phyloP scores from a whole-genome alignment of 2,113 vertebrate genomes.

The Chloropsis hardwickii region DNA sequence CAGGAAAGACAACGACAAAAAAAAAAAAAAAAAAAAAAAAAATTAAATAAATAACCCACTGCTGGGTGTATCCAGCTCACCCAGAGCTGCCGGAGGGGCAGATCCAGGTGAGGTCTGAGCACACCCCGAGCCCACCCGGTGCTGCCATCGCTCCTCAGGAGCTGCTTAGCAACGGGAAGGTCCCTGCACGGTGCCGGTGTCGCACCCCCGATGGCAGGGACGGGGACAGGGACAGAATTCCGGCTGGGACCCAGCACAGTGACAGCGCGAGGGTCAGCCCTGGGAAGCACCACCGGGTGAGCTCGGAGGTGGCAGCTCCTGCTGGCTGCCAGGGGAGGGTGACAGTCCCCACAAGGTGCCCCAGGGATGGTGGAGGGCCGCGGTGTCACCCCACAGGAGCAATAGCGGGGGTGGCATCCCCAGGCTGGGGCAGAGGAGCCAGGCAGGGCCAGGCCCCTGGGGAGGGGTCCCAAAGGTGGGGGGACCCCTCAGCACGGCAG shows the following conservation, averaged over 20 bases:
- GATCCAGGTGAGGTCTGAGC: background rate
- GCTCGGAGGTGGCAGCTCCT: background rate
- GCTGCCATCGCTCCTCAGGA: background rate
- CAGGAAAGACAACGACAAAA: background rate
- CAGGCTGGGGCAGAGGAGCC: background rate
- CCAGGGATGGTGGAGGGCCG: fast-evolving
- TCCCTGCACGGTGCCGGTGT: background rate
- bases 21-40: too few relatives aligned
- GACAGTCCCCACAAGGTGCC: background rate
- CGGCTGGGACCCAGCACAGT: background rate
- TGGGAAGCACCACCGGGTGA: fast-evolving
- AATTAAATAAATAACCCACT: background rate
- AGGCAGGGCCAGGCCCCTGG: fast-evolving
- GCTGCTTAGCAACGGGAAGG: slow-evolving; percentile 25
- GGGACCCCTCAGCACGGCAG: fast-evolving
- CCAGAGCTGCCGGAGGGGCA: background rate
- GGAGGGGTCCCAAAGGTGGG: background rate
- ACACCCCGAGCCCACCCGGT: background rate
- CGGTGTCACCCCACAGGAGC: fast-evolving
- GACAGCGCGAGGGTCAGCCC: fast-evolving
- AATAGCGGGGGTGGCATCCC: background rate
- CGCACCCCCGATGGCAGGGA: fast-evolving
- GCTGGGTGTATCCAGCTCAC: background rate
- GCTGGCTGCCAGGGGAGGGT: fast-evolving
- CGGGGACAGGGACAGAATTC: fast-evolving